A percentile compares a stretch with the other conserved stretches of the same genome.
Conservation (phyloP, 2,888 invertebrate species). For the Congeria kusceri region DNA sequence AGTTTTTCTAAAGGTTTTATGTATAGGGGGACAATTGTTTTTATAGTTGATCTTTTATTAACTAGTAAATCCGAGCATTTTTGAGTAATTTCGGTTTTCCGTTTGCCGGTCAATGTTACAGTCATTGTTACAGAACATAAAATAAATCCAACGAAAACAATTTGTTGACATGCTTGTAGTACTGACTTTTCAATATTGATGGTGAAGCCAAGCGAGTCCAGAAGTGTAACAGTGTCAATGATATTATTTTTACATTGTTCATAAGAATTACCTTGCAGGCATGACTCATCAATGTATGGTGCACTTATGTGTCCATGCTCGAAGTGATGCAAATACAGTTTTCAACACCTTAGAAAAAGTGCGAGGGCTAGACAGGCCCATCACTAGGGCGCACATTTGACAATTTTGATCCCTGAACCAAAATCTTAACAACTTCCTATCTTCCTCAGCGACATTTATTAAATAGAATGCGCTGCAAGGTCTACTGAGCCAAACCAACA, state of each 20-base stretch:
- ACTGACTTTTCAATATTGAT: slow-evolving; percentile 55
- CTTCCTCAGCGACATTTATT: slow-evolving; percentile 1
- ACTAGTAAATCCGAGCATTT: slow-evolving; percentile 11
- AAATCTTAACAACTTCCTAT: slow-evolving; percentile 24
- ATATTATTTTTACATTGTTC: slow-evolving; percentile 29
- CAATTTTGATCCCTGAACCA: slow-evolving; percentile 5
- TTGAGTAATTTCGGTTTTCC: slow-evolving; percentile 4
- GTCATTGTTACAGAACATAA: slow-evolving; percentile 38
- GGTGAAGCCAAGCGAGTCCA: slow-evolving; percentile 58
- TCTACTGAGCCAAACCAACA: slow-evolving; percentile 33
- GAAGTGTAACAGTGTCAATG: slow-evolving; percentile 14
- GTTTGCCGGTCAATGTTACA: slow-evolving; percentile 21
- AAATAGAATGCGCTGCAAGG: slow-evolving; percentile 17
- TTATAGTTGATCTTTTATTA: slow-evolving; percentile 24
- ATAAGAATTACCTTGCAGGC: slow-evolving; percentile 29
- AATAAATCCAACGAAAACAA: slow-evolving; percentile 47
- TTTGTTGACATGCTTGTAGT: slow-evolving; percentile 35
- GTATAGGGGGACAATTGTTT: slow-evolving; percentile 45
- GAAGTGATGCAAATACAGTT: slow-evolving; percentile 17
- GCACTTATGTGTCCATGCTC: slow-evolving; percentile 24
- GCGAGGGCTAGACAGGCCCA: slow-evolving; percentile 24
- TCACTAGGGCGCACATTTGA: slow-evolving; percentile 22
- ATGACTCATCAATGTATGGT: slow-evolving; percentile 53
- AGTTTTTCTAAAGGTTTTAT: slow-evolving; percentile 42
- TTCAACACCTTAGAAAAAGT: slow-evolving; percentile 28